Percentiles rank a stretch among this genome's conserved stretches.
Evolutionary conservation across 2,797 vertebrate genomes (phyloP).

Genomic region (Sandelia bainsii): DNA sequence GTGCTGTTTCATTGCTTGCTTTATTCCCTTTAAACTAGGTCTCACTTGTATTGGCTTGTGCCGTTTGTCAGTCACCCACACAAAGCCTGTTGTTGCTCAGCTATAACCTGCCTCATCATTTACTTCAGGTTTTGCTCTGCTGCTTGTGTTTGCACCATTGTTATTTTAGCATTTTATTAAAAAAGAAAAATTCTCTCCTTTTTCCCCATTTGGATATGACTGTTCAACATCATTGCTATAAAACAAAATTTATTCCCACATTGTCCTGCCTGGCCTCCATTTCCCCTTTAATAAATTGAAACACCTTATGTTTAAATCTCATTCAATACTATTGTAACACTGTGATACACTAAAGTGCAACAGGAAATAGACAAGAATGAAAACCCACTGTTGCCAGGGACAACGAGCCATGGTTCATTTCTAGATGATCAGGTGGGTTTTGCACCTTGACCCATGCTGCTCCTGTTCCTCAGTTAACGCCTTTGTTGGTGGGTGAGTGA

Average conservation of each 20-base stretch:
- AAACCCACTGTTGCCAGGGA: slow-evolving; percentile 48
- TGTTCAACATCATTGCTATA: not conserved
- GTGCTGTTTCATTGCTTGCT: slow-evolving; percentile 58
- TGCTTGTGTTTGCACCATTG: slow-evolving; percentile 10
- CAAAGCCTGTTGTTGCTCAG: slow-evolving; percentile 28
- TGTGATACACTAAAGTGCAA: not conserved
- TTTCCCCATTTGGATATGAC: not conserved
- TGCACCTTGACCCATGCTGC: slow-evolving; percentile 63
- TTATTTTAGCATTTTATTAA: not conserved
- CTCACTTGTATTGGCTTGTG: slow-evolving; percentile 35
- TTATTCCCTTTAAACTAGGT: slow-evolving; percentile 60
- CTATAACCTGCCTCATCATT: slow-evolving; percentile 22
- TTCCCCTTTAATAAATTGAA: slow-evolving; percentile 12
- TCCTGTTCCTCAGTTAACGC: slow-evolving; percentile 44
- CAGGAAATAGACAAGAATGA: slow-evolving; percentile 7
- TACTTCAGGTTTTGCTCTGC: not conserved
- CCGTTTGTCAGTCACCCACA: slow-evolving; percentile 48
- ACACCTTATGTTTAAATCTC: not conserved
- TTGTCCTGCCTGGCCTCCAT: not conserved
- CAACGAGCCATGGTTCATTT: slow-evolving; percentile 30
- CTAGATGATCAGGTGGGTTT: slow-evolving; percentile 50
- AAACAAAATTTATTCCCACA: slow-evolving; percentile 18
- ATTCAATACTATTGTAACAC: slow-evolving; percentile 7
- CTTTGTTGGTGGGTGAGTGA: slow-evolving; percentile 35
- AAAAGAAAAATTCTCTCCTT: too few relatives aligned